Conservation (phyloP, 2,888 invertebrate genomes). For the Antheraea assamensis region DNA sequence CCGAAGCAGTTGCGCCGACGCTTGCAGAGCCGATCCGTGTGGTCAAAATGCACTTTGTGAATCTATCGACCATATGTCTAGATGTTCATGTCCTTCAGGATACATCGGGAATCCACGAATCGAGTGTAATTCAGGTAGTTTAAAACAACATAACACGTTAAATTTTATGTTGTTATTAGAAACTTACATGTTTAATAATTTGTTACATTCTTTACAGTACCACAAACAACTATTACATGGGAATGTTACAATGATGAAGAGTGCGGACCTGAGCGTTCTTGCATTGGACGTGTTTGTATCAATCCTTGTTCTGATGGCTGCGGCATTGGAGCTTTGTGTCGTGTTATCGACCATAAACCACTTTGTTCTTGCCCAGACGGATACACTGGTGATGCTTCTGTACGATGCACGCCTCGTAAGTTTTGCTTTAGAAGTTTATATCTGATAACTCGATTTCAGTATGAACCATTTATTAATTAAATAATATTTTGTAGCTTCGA, state of each 20-base stretch:
- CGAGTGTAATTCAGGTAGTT: constrained; percentile 86
- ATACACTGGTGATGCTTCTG: constrained; percentile 87
- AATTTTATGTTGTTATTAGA: not conserved
- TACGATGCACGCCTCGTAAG: constrained; percentile 91
- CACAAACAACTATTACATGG: constrained; percentile 54
- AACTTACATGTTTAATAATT: not conserved
- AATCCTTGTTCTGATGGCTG: constrained; percentile 92
- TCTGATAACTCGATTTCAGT: not conserved
- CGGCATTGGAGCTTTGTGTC: constrained; percentile 91
- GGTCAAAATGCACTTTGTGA: constrained; percentile 92
- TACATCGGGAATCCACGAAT: constrained; percentile 90
- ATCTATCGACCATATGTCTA: constrained; percentile 88
- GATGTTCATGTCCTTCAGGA: constrained; percentile 90
- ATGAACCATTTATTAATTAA: not conserved
- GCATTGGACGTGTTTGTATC: constrained; percentile 88
- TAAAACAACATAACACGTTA: constrained; percentile 23
- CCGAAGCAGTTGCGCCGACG: constrained; percentile 88
- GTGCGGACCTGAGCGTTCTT: constrained; percentile 88
- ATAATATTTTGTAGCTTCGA: constrained; percentile 72
- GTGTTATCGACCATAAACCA: constrained; percentile 88
- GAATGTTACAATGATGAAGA: constrained; percentile 91
- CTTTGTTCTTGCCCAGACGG: constrained; percentile 91
- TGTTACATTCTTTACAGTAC: not conserved
- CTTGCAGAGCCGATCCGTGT: constrained; percentile 89
- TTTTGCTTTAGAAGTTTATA: constrained; percentile 30